phyloP scores from a whole-genome alignment of 2,113 vertebrate genomes.

The Mionectes macconnelli region DNA sequence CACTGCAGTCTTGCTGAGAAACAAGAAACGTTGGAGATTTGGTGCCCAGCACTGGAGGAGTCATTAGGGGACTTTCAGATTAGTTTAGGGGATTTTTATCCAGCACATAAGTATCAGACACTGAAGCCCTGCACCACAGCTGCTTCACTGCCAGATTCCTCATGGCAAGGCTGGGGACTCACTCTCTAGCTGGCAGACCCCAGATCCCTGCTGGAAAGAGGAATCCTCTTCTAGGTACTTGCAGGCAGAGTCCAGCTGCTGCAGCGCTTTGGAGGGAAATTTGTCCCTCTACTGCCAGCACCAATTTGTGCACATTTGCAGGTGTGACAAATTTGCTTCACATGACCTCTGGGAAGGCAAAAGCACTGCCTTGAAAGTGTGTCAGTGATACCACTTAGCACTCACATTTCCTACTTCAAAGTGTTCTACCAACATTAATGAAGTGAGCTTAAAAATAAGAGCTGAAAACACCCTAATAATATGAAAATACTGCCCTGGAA shows the following conservation, averaged over 20 bases:
- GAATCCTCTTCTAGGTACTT: background rate
- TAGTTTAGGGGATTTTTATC: background rate
- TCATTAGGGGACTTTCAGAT: background rate
- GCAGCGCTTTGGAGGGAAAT: background rate
- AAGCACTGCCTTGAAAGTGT: background rate
- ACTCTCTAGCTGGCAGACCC: fast-evolving
- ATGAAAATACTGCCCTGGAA: slow-evolving; percentile 8
- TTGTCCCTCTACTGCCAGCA: background rate
- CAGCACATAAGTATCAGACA: background rate
- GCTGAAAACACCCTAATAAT: slow-evolving; percentile 32
- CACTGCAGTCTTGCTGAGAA: background rate
- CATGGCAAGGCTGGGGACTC: background rate
- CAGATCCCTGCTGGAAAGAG: background rate
- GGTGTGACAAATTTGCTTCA: slow-evolving; percentile 6
- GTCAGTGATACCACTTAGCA: slow-evolving; percentile 29
- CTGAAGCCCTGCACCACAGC: background rate
- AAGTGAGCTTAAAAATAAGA: slow-evolving; percentile 19
- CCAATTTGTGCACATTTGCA: background rate
- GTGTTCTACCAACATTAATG: slow-evolving; percentile 24
- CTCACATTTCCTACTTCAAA: slow-evolving; percentile 37
- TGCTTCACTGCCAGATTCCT: background rate
- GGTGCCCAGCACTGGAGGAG: background rate
- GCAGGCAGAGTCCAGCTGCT: background rate
- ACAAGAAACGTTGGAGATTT: background rate
- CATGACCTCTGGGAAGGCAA: slow-evolving; percentile 31